Base-by-base conservation (phyloP, 2,113 vertebrate genomes). In the Solea solea region DNA sequence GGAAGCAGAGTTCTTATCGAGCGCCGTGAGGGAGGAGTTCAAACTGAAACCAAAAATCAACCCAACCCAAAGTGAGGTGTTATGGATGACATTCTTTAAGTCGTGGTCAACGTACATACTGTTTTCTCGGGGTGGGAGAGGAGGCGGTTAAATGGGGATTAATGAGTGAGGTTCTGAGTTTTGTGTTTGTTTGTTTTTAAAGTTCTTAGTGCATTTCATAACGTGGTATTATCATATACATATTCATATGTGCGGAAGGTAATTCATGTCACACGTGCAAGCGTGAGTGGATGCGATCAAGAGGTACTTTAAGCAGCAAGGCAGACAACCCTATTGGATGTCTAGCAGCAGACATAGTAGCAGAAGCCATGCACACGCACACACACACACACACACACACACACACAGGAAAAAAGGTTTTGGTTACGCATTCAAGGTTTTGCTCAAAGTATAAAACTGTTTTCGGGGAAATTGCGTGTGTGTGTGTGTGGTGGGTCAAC, bases 321-420 rank as follows among this genome's bases (percentile, higher is more conserved):
- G 95, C 93, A 96, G 95, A 95, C 91, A 92, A 88, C 57, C 41
- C 57, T 16, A 44, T 44, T 3, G 90, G 92, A 88, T 88, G 91
- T 92, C 87, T 94, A 97, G 95, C 94, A 95, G 95, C 95, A 94
- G 92, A 91, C 92, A 89, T 93, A 95, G 94, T 94, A 91, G 89
- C 86, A 95, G 91, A 95, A 94, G 94, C 93, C 92, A 94, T 94
- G 93, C 90, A 93, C 87, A 48, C 11, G 14, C 8, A 1, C 21
- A 21, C 21, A 21, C 21, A 21, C 21, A 21, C 21, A 21, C 21
- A 21, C 21, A 21, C 21, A 21, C 21, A 21, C 21, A 21, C 21
- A 21, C 21, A 21, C 21, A 21, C 21, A 14, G 2, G 4, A 13
- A 48, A 90, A 89, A 94, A 92, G 62, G 41, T 50, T 84, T 72